Percentiles rank a stretch among this genome's conserved stretches.
Evolutionary conservation across 2,797 vertebrate species (phyloP).

Genomic region (Xenentodon cancila): DNA sequence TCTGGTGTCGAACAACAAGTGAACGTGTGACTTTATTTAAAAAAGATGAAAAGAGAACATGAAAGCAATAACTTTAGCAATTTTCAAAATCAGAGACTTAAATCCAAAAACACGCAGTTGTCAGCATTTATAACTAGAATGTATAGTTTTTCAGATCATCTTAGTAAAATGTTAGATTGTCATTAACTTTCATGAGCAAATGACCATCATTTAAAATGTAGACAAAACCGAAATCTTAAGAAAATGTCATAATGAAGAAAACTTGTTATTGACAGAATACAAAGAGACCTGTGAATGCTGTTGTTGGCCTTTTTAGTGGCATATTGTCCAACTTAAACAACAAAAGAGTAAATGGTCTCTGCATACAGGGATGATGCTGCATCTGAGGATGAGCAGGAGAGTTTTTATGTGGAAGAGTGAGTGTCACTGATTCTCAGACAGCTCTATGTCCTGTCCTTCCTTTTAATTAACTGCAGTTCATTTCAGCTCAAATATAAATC

Average conservation of each 20-base stretch:
- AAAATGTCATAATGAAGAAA: no score
- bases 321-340: conserved; percentile 13
- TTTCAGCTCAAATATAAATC: conserved; percentile 43
- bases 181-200: no score
- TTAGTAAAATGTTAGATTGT: no score
- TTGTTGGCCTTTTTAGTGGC: conserved; percentile 27
- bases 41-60: neutral
- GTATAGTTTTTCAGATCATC: no score
- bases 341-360: conserved; percentile 14
- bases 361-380: conserved; percentile 5
- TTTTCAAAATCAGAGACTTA: neutral
- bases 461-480: conserved; percentile 44
- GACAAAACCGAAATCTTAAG: no score
- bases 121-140: no score
- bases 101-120: no score
- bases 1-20: no score
- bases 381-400: conserved; percentile 3
- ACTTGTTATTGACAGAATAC: no score
- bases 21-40: no score
- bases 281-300: no score
- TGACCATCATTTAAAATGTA: no score
- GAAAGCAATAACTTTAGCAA: neutral
- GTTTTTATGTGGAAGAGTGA: neutral
- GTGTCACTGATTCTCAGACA: conserved; percentile 26
- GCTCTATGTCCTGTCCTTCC: conserved; percentile 9